These are phyloP conservation scores for Progne subis DNA, from an alignment of 2,113 vertebrate genomes.

Conservation along the genomic window DNA sequence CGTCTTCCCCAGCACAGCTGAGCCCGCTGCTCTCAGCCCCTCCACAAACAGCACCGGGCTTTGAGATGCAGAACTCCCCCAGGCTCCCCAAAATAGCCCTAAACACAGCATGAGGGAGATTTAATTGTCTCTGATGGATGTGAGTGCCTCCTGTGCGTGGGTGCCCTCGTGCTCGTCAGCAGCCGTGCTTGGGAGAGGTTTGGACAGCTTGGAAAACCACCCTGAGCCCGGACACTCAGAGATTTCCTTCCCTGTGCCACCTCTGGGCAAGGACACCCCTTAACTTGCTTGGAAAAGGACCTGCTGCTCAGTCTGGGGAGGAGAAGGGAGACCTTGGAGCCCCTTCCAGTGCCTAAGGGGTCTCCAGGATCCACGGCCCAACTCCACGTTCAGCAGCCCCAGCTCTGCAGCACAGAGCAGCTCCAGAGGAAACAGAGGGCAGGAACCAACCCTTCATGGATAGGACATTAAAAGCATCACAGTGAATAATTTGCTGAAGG, in stretches of 20 bases:
- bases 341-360: background rate
- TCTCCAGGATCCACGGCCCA: background rate
- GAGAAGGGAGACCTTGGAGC: background rate
- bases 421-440: background rate
- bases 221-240: accelerated
- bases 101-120: background rate
- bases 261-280: accelerated
- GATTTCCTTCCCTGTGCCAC: background rate
- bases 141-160: accelerated
- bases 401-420: background rate
- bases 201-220: background rate
- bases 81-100: background rate
- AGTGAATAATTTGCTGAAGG: background rate
- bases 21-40: background rate
- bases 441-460: background rate
- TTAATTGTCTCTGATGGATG: background rate
- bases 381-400: accelerated
- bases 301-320: background rate
- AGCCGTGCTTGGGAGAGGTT: background rate
- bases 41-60: background rate
- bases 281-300: background rate
- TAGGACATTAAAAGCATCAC: background rate
- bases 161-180: background rate
- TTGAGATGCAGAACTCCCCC: background rate
- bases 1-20: background rate